Conservation (phyloP, 2,113 vertebrate genomes). For the Brachypteracias leptosomus region DNA sequence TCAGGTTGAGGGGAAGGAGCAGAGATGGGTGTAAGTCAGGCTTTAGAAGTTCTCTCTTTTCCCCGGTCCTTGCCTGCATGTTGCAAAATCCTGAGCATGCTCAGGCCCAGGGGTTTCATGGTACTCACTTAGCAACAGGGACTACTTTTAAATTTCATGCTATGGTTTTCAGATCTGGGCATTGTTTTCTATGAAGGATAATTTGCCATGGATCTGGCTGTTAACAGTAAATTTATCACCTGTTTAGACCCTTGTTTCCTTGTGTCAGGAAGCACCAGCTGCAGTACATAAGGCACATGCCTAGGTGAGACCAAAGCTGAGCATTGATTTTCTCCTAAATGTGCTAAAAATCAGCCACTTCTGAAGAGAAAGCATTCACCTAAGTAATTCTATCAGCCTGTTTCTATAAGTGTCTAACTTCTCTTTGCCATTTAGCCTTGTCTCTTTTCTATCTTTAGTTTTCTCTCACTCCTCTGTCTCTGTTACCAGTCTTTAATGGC, state of each 20-base stretch:
- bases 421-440: slow-evolving; percentile 58
- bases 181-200: neutral
- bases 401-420: slow-evolving; percentile 51
- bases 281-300: neutral
- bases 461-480: slow-evolving; percentile 76
- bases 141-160: neutral
- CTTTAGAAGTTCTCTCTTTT: neutral
- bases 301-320: neutral
- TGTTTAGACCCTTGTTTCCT: neutral
- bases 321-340: neutral
- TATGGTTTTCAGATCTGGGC: neutral
- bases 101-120: neutral
- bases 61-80: neutral
- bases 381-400: neutral
- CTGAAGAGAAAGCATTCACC: neutral
- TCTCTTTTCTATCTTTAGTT: slow-evolving; percentile 72
- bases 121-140: neutral
- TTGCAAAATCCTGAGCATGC: neutral
- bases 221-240: neutral
- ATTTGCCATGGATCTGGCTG: neutral
- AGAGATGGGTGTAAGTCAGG: neutral
- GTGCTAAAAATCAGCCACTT: neutral
- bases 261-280: neutral
- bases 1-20: slow-evolving; percentile 3
- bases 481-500: slow-evolving; percentile 95